A percentile compares a stretch with the other conserved stretches of the same genome.
Evolutionary conservation across 2,888 invertebrate species (phyloP).

Genomic region (Mimas tiliae): DNA sequence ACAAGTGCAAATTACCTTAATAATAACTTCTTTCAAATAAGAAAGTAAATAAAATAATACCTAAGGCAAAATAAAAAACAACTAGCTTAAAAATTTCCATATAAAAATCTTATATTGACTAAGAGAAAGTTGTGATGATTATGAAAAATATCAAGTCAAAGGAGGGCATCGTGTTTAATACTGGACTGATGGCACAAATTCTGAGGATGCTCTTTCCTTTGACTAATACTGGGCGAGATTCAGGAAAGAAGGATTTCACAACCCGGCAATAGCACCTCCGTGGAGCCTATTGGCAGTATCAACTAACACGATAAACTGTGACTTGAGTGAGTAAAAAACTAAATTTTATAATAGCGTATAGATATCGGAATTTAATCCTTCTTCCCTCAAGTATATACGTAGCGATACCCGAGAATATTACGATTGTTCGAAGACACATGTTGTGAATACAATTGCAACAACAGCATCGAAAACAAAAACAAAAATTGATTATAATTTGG

Average conservation of each 20-base stretch:
- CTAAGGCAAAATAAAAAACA: conserved; percentile 81
- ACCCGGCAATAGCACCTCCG: conserved; percentile 77
- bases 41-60: conserved; percentile 78
- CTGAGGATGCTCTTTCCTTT: conserved; percentile 75
- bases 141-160: conserved; percentile 76
- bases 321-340: conserved; percentile 27
- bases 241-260: conserved; percentile 83
- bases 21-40: conserved; percentile 79
- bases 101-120: conserved; percentile 82
- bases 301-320: conserved; percentile 47
- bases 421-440: conserved; percentile 69
- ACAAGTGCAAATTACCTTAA: conserved; percentile 82
- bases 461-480: conserved; percentile 55
- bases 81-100: conserved; percentile 79
- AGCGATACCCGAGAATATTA: conserved; percentile 67
- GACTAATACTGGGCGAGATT: conserved; percentile 81
- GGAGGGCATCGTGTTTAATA: conserved; percentile 76
- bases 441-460: conserved; percentile 68
- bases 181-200: conserved; percentile 82
- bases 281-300: conserved; percentile 59
- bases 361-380: conserved; percentile 62
- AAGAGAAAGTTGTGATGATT: conserved; percentile 81
- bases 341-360: conserved; percentile 33
- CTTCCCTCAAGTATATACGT: conserved; percentile 65
- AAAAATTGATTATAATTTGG: conserved; percentile 49